Percentiles rank a stretch among this genome's conserved stretches.
Evolutionary conservation across 2,888 invertebrate genomes (phyloP).

Genomic region (Lucinisca nassula): DNA sequence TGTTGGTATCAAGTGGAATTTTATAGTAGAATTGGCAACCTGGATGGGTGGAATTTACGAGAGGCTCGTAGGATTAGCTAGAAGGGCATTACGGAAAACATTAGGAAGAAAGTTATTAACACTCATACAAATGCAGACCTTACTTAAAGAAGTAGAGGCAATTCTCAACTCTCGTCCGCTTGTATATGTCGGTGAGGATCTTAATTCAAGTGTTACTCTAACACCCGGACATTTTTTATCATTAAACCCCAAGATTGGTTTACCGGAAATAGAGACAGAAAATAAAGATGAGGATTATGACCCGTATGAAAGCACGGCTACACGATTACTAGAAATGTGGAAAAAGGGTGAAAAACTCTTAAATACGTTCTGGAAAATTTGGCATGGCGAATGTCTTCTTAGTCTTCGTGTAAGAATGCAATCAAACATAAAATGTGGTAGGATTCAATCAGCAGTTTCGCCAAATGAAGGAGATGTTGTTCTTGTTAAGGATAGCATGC

Average conservation of each 20-base stretch:
- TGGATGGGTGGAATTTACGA: constrained; percentile 44
- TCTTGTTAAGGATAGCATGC: constrained; percentile 31
- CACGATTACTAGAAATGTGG: constrained; percentile 25
- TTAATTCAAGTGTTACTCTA: constrained; percentile 21
- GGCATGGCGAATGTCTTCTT: constrained; percentile 25
- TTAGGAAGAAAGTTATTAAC: constrained; percentile 10
- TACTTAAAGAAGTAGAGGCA: constrained; percentile 24
- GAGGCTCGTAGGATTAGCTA: constrained; percentile 3
- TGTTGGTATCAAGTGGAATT: constrained; percentile 18
- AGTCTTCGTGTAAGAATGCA: constrained; percentile 19
- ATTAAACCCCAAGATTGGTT: constrained; percentile 30
- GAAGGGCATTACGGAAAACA: constrained; percentile 11
- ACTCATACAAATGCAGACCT: constrained; percentile 14
- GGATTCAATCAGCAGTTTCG: neutral
- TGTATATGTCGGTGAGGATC: constrained; percentile 47
- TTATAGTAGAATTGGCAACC: constrained; percentile 25
- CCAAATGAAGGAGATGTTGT: constrained; percentile 29
- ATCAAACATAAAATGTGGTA: constrained; percentile 1
- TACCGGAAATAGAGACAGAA: constrained; percentile 29
- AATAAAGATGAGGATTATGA: neutral
- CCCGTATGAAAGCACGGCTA: neutral
- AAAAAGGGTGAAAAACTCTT: constrained; percentile 30
- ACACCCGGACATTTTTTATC: constrained; percentile 42
- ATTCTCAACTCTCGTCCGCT: constrained; percentile 26
- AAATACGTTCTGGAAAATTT: constrained; percentile 27